phyloP scores from a whole-genome alignment of 1,140 invertebrate genomes.

The Rhyzopertha dominica region DNA sequence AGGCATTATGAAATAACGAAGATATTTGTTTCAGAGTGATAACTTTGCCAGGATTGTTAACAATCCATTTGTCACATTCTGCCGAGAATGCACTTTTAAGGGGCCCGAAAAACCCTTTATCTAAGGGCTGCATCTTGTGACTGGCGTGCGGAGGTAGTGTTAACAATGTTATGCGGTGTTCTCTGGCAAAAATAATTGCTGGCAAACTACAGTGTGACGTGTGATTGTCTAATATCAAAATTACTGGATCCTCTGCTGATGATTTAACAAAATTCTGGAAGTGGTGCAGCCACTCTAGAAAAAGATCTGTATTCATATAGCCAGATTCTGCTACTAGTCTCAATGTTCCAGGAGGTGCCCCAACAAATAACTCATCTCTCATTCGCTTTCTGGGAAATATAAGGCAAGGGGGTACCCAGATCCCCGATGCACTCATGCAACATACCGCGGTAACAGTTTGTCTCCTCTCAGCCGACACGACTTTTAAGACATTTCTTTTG shows the following conservation, averaged over 20 bases:
- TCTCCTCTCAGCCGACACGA: slow-evolving; percentile 19
- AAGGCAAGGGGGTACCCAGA: slow-evolving; percentile 21
- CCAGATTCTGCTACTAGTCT: slow-evolving; percentile 15
- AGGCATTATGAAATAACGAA: slow-evolving; percentile 7
- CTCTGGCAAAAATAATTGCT: slow-evolving; percentile 8
- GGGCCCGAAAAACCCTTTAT: slow-evolving; percentile 26
- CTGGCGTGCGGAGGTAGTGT: slow-evolving; percentile 9
- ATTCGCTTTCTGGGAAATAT: slow-evolving; percentile 21
- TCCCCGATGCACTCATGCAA: slow-evolving; percentile 37
- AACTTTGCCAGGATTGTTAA: slow-evolving; percentile 5
- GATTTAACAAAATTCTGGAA: slow-evolving; percentile 12
- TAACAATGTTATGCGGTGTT: slow-evolving; percentile 11
- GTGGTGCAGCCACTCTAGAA: slow-evolving; percentile 12
- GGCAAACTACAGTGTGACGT: slow-evolving; percentile 5
- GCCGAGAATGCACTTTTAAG: slow-evolving; percentile 28
- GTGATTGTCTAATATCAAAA: slow-evolving; percentile 13
- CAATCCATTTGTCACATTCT: slow-evolving; percentile 7
- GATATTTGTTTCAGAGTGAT: slow-evolving; percentile 9
- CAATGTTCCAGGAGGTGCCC: slow-evolving; percentile 16
- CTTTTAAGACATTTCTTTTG: slow-evolving; percentile 31
- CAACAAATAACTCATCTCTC: slow-evolving; percentile 17
- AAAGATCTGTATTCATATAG: slow-evolving; percentile 15
- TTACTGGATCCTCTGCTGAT: slow-evolving; percentile 1
- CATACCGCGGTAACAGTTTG: slow-evolving; percentile 22
- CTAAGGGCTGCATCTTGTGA: slow-evolving; percentile 15